Conservation (phyloP, 1,140 invertebrate genomes). For the Drosophila athabasca region DNA sequence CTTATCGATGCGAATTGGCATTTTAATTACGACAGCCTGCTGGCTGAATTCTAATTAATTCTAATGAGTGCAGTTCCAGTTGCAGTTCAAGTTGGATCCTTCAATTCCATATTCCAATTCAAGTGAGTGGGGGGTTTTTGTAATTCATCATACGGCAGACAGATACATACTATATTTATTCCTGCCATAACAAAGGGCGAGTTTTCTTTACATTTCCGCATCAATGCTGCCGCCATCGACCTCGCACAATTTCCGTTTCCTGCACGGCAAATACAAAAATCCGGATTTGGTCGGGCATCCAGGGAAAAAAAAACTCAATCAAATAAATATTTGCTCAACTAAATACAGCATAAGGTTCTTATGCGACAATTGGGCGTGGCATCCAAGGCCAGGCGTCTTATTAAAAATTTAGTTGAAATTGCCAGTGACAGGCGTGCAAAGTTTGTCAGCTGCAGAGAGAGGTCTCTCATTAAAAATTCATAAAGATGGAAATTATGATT, state of each 20-base stretch:
- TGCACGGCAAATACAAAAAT: constrained; percentile 54
- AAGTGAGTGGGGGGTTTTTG: too few species aligned
- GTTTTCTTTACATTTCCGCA: constrained; percentile 59
- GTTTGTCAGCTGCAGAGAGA: constrained; percentile 48
- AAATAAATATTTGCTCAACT: constrained; percentile 80
- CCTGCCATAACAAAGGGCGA: constrained; percentile 21
- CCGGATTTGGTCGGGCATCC: constrained; percentile 36
- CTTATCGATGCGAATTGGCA: constrained; percentile 21
- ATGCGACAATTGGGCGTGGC: constrained; percentile 48
- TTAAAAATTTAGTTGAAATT: constrained; percentile 76
- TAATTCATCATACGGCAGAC: constrained; percentile 27
- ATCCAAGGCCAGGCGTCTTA: constrained; percentile 58
- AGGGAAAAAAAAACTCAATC: constrained; percentile 61
- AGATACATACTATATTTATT: constrained; percentile 20
- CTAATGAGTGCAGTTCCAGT: constrained; percentile 26
- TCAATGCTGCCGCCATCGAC: constrained; percentile 48
- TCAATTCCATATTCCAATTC: constrained; percentile 8
- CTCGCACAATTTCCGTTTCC: constrained; percentile 73
- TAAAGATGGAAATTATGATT: constrained; percentile 81
- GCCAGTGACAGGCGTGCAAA: constrained; percentile 68
- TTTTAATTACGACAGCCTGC: constrained; percentile 6
- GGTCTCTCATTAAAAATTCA: constrained; percentile 77
- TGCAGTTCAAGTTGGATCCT: constrained; percentile 18
- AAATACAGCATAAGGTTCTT: constrained; percentile 59
- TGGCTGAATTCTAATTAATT: constrained; percentile 30